Conservation (phyloP, 2,888 invertebrate species). For the Agonopterix subpropinquella region DNA sequence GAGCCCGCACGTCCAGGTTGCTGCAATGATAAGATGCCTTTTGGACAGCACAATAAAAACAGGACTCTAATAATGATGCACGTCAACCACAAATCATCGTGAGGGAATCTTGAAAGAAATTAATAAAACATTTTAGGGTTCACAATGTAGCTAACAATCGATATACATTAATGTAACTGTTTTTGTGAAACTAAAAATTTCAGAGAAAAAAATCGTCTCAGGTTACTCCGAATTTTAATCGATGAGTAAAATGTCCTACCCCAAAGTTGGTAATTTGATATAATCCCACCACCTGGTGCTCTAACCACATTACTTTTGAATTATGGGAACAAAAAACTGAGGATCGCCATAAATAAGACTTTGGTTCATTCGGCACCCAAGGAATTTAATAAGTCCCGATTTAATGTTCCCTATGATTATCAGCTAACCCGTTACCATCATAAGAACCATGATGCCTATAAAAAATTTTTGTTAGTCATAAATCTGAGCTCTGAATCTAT, state of each 20-base stretch:
- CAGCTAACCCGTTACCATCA: too few species aligned
- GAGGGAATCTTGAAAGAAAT: constrained; percentile 3
- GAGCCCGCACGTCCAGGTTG: constrained; percentile 22
- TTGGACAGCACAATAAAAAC: constrained; percentile 13
- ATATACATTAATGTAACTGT: too few species aligned
- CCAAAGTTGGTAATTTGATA: constrained; percentile 44
- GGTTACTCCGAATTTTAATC: too few species aligned
- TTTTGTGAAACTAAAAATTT: too few species aligned
- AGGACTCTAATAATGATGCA: constrained; percentile 11
- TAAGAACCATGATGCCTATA: too few species aligned
- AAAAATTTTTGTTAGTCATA: too few species aligned
- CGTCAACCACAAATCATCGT: constrained; percentile 8
- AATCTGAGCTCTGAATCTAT: too few species aligned
- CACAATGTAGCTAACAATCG: too few species aligned
- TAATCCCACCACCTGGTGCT: constrained; percentile 44
- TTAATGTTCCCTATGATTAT: too few species aligned
- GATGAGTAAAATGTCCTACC: background rate
- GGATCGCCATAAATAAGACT: constrained; percentile 45
- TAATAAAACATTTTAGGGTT: background rate
- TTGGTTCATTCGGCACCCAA: constrained; percentile 34
- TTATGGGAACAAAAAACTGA: constrained; percentile 42
- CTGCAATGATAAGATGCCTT: constrained; percentile 22
- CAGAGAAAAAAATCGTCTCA: too few species aligned
- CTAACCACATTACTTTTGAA: constrained; percentile 40
- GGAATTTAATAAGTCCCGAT: too few species aligned